Evolutionary conservation across 2,113 vertebrate species (phyloP).

Genomic region (Corvus hawaiiensis): DNA sequence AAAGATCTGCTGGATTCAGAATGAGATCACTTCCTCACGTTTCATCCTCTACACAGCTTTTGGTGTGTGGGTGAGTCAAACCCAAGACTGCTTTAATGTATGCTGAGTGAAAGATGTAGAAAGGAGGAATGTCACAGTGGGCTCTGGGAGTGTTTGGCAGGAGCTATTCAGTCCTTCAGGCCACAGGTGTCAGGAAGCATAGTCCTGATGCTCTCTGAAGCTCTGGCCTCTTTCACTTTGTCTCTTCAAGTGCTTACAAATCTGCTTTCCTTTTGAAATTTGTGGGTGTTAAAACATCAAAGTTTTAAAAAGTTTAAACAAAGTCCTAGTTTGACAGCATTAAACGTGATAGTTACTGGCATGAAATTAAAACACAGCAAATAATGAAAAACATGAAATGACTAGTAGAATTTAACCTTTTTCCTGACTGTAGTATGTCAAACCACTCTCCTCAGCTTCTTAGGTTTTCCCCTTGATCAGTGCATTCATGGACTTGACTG

Average conservation of each 20-base stretch:
- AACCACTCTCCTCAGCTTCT: neutral
- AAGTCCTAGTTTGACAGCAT: neutral
- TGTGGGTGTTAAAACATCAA: neutral
- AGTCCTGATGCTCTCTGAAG: neutral
- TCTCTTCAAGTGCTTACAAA: neutral
- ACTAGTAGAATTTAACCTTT: neutral
- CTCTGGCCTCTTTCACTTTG: neutral
- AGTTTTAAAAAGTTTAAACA: neutral
- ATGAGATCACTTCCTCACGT: neutral
- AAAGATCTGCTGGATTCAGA: neutral
- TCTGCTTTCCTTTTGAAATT: neutral
- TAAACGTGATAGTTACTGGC: neutral
- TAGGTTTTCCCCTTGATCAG: neutral
- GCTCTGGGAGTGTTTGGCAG: neutral
- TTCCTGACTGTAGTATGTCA: neutral
- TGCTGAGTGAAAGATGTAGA: neutral
- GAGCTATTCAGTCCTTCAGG: neutral
- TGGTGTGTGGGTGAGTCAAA: neutral
- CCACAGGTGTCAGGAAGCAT: neutral
- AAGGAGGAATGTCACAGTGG: neutral
- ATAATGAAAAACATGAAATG: neutral
- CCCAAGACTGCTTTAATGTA: neutral
- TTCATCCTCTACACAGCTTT: neutral
- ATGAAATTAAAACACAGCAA: neutral
- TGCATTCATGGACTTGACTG: fast-evolving